These are phyloP conservation scores for Dinocampus coccinellae DNA, from an alignment of 2,888 invertebrate genomes.

Conservation along the genomic window DNA sequence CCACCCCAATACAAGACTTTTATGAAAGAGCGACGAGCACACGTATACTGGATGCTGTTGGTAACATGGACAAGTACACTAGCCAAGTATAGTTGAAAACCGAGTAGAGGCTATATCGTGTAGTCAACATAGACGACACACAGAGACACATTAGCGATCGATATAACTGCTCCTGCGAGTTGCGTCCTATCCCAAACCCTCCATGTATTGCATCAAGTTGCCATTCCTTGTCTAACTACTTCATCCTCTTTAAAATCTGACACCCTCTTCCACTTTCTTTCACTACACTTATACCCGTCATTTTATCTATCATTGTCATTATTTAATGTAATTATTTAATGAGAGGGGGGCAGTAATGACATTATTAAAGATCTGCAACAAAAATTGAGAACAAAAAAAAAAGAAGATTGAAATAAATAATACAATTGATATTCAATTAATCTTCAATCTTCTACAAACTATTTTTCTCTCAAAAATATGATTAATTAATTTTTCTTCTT, in stretches of 20 bases:
- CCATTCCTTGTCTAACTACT: slow-evolving; percentile 3
- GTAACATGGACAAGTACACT: neutral
- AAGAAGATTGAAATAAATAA: no score
- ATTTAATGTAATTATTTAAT: neutral
- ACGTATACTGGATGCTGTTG: neutral
- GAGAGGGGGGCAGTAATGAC: neutral
- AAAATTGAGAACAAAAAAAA: no score
- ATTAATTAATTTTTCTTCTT: neutral
- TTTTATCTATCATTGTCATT: neutral
- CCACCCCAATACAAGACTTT: neutral
- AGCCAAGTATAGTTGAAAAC: neutral
- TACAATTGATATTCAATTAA: no score
- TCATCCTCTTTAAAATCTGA: neutral
- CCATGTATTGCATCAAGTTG: slow-evolving; percentile 43
- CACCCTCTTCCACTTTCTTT: neutral
- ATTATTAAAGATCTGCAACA: no score
- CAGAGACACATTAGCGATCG: slow-evolving; percentile 56
- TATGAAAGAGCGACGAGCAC: neutral
- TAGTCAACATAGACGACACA: slow-evolving; percentile 35
- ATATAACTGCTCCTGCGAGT: slow-evolving; percentile 67
- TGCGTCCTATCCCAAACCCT: slow-evolving; percentile 56
- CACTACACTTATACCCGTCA: neutral
- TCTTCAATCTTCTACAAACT: no score
- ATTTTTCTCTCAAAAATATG: no score
- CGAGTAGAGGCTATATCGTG: slow-evolving; percentile 42